Conservation (phyloP, 2,888 invertebrate species). For the Drosophila multiciliata region DNA sequence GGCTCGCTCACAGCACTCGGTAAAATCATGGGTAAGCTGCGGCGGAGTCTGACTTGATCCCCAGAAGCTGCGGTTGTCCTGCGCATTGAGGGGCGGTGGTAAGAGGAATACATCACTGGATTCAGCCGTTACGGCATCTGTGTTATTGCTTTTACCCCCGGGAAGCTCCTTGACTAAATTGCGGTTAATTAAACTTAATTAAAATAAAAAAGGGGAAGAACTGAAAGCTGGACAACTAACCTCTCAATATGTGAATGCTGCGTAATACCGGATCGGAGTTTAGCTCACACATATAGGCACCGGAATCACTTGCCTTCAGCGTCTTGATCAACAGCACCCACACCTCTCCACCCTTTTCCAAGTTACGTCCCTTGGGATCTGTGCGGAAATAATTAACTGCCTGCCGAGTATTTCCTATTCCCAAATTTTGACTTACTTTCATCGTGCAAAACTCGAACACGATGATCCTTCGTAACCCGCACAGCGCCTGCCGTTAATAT, state of each 20-base stretch:
- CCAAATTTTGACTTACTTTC: conserved; percentile 87
- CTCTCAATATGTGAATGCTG: conserved; percentile 92
- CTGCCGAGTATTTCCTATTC: background rate
- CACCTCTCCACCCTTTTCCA: conserved; percentile 89
- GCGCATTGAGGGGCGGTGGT: conserved; percentile 79
- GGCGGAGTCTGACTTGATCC: conserved; percentile 72
- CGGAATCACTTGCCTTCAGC: conserved; percentile 89
- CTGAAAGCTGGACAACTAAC: conserved; percentile 83
- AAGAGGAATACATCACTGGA: conserved; percentile 80
- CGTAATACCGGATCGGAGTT: conserved; percentile 92
- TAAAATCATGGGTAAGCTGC: conserved; percentile 90
- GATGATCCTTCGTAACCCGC: conserved; percentile 90
- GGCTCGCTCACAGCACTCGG: conserved; percentile 90
- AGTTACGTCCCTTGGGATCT: conserved; percentile 80
- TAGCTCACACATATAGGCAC: conserved; percentile 93
- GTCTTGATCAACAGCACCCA: conserved; percentile 93
- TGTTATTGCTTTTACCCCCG: conserved; percentile 40
- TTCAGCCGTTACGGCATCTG: conserved; percentile 54
- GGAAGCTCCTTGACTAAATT: conserved; percentile 71
- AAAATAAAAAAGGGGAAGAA: background rate
- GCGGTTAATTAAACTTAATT: background rate
- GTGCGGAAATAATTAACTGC: background rate
- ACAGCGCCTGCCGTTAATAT: conserved; percentile 91
- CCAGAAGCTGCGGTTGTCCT: conserved; percentile 82
- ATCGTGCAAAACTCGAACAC: conserved; percentile 91